These are phyloP conservation scores for Drosophila virilis DNA, from an alignment of 1,140 invertebrate species.

Conservation along the genomic window DNA sequence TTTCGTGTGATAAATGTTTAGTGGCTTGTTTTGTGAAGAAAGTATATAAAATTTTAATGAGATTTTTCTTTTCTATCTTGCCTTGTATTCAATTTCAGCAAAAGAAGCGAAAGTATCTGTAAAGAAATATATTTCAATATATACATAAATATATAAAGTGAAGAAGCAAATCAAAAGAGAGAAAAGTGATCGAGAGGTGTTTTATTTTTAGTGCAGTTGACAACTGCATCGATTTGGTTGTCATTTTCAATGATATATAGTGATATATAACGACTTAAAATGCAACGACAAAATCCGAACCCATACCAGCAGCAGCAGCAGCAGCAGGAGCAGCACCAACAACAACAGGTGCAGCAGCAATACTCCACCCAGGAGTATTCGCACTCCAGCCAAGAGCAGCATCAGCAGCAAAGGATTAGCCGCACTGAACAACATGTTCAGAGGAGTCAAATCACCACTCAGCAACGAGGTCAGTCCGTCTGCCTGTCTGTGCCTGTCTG, in stretches of 20 bases:
- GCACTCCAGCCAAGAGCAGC: constrained; percentile 79
- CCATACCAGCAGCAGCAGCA: constrained; percentile 82
- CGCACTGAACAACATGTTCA: constrained; percentile 90
- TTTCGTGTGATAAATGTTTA: constrained; percentile 50
- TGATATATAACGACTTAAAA: constrained; percentile 84
- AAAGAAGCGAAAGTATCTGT: constrained; percentile 64
- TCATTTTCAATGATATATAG: constrained; percentile 84
- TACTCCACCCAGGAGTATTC: constrained; percentile 84
- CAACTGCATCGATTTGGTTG: constrained; percentile 77
- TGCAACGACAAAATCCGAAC: constrained; percentile 84
- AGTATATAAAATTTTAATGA: constrained; percentile 39
- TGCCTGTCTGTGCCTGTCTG: constrained; percentile 6
- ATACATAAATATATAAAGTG: constrained; percentile 61
- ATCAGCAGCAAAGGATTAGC: constrained; percentile 88
- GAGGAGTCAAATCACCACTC: constrained; percentile 90
- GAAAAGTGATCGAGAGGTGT: constrained; percentile 77
- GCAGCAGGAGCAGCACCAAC: constrained; percentile 84
- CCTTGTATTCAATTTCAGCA: constrained; percentile 65
- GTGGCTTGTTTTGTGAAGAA: constrained; percentile 21
- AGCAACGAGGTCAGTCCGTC: constrained; percentile 89
- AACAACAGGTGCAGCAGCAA: constrained; percentile 86
- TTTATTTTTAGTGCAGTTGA: constrained; percentile 73
- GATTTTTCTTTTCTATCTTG: constrained; percentile 25
- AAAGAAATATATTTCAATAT: constrained; percentile 59
- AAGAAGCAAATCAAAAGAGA: constrained; percentile 76